Evolutionary conservation across 53 echinoderm and acorn worm genomes (phyloP), one percentile per base, ranked within the genome.

Genomic region (Antedon mediterranea): DNA sequence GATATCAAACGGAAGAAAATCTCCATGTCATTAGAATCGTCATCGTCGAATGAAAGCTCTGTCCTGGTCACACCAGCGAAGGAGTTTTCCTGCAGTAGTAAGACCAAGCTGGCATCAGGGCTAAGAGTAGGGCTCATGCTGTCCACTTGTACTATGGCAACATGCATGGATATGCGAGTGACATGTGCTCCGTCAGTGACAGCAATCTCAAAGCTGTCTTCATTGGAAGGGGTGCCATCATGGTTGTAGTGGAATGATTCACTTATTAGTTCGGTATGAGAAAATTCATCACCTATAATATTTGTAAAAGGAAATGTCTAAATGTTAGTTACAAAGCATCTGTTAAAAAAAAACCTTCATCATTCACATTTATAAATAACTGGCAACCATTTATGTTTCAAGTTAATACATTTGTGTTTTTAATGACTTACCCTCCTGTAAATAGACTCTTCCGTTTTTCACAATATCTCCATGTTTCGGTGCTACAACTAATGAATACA

Each of bases 211-310:
- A 98, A 98, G 57, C 78, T 71, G 74, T 98, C 98, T 30, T 92
- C 85, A 31, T 33, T 72, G 23, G 83, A 73, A 29, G 78, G 72
- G 15, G 92, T 83, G 33, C 82, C 90, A 41, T 92, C 92, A 28
- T 98, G 98, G 43, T 92, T 73, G 74, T 98, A 98, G 71, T 92
- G 88, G 43, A 92, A 85, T 20, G 88, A 80, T 72, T 85, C 80
- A 28, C 81, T 79, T 18, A 84, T 27, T 3, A 98, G 76, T 73
- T 93, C 85, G 29, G 81, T 71, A 70, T 85, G 84, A 31, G 90
- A 98, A 57, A 98, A 90, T 28, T 86, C 72, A 70, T 85, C 82
- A 27, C 90, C 97, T 94, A 72, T 29, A 34, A 74, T n/a, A n/a
- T n/a, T n/a, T n/a, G n/a, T n/a, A n/a, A n/a, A n/a, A n/a, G n/a